Conservation (phyloP, 2,888 invertebrate species). For the Invenusta paracnida region DNA sequence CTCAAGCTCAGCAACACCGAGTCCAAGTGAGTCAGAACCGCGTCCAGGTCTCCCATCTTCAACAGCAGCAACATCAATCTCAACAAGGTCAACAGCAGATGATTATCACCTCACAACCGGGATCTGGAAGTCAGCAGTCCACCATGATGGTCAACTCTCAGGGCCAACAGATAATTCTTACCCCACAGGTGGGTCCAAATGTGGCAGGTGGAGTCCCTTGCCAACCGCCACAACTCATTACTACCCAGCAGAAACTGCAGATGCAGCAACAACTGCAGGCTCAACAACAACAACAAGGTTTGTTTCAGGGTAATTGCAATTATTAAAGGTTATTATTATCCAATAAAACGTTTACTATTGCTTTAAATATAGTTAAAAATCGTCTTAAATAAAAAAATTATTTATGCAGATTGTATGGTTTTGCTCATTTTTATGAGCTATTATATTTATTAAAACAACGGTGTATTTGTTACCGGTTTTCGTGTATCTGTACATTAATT, state of each 20-base stretch:
- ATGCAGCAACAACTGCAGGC: not conserved
- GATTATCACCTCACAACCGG: constrained; percentile 13
- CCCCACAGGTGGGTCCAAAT: not conserved
- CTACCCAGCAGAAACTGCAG: not conserved
- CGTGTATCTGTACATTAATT: no score
- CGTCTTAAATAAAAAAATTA: no score
- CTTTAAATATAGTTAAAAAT: no score
- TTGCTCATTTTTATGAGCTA: no score
- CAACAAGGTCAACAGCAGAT: not conserved
- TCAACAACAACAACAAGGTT: not conserved
- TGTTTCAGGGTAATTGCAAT: not conserved
- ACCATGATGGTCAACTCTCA: not conserved
- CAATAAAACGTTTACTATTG: no score
- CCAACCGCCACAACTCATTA: not conserved
- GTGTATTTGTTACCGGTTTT: no score
- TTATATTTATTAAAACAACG: no score
- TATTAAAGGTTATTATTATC: not conserved
- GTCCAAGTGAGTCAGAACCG: not conserved
- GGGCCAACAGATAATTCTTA: not conserved
- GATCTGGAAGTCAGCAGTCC: not conserved
- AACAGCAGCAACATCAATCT: not conserved
- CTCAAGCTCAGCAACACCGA: not conserved
- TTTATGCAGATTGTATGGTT: no score
- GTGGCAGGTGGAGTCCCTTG: not conserved
- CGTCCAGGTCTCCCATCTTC: not conserved